Conservation (phyloP, 2,888 invertebrate species). For the Ptychoptera albimana region DNA sequence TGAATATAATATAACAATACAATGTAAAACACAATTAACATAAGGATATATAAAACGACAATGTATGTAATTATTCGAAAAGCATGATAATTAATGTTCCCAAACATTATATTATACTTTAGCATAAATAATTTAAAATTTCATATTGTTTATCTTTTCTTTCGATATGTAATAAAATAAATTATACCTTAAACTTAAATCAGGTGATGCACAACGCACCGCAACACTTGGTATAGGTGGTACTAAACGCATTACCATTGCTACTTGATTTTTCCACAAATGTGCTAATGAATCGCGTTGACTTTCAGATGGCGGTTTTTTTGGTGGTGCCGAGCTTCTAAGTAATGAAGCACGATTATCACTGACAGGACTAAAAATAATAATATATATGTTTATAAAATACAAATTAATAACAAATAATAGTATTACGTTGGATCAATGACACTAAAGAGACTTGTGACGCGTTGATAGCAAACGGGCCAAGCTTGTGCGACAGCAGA, state of each 20-base stretch:
- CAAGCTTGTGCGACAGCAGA: slow-evolving; percentile 82
- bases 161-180: neutral
- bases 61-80: slow-evolving; percentile 8
- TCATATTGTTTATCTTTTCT: too few species aligned
- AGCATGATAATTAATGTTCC: slow-evolving; percentile 5
- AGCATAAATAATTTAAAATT: too few species aligned
- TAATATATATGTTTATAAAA: slow-evolving; percentile 5
- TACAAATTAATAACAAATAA: slow-evolving; percentile 4
- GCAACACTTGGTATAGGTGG: slow-evolving; percentile 80
- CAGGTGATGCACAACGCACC: slow-evolving; percentile 83
- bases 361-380: slow-evolving; percentile 64
- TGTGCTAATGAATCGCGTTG: slow-evolving; percentile 82
- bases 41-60: slow-evolving; percentile 3
- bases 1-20: too few species aligned
- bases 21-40: too few species aligned
- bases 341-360: slow-evolving; percentile 92
- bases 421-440: slow-evolving; percentile 80
- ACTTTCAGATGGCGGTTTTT: slow-evolving; percentile 77
- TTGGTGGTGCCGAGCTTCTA: slow-evolving; percentile 69
- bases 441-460: slow-evolving; percentile 80
- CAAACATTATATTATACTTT: slow-evolving; percentile 7
- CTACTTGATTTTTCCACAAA: slow-evolving; percentile 95
- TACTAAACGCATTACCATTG: slow-evolving; percentile 90
- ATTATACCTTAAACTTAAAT: slow-evolving; percentile 69
- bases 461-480: slow-evolving; percentile 85